These are phyloP conservation scores for Lineus longissimus DNA, from an alignment of 1,140 invertebrate genomes.

Conservation along the genomic window DNA sequence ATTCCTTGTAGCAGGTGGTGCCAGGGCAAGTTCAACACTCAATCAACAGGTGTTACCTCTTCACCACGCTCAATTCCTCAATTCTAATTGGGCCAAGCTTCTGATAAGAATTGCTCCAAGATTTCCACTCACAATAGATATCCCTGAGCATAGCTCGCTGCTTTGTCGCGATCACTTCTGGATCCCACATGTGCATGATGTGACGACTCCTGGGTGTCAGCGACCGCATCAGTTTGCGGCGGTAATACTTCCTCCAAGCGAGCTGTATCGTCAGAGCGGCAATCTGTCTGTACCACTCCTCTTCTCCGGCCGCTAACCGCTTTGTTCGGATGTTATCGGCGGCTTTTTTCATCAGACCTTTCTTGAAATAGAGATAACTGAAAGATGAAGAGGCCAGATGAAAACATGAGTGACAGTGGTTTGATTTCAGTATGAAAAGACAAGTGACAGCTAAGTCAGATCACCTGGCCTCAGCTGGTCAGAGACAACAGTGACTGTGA, in stretches of 20 bases:
- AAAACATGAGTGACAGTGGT: neutral
- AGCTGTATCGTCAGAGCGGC: conserved; percentile 48
- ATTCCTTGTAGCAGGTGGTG: neutral
- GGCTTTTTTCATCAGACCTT: conserved; percentile 16
- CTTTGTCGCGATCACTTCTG: conserved; percentile 42
- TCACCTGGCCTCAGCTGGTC: too few relatives aligned
- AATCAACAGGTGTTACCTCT: neutral
- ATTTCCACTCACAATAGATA: conserved; percentile 37
- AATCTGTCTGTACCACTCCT: conserved; percentile 45
- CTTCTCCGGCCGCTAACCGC: conserved; percentile 33
- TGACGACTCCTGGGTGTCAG: conserved; percentile 32
- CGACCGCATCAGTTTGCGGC: conserved; percentile 38
- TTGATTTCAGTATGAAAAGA: neutral
- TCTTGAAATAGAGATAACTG: conserved; percentile 12
- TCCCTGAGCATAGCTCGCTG: conserved; percentile 39
- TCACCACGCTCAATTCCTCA: neutral
- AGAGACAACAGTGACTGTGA: too few relatives aligned
- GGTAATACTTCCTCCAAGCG: conserved; percentile 48
- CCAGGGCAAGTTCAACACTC: neutral
- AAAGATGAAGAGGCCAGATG: conserved; percentile 1
- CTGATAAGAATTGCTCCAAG: neutral
- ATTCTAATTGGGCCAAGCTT: neutral
- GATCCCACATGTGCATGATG: conserved; percentile 47
- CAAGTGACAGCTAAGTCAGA: neutral
- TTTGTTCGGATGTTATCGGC: conserved; percentile 24